Conservation (phyloP, 2,888 invertebrate species). For the Gryllus longicercus region DNA sequence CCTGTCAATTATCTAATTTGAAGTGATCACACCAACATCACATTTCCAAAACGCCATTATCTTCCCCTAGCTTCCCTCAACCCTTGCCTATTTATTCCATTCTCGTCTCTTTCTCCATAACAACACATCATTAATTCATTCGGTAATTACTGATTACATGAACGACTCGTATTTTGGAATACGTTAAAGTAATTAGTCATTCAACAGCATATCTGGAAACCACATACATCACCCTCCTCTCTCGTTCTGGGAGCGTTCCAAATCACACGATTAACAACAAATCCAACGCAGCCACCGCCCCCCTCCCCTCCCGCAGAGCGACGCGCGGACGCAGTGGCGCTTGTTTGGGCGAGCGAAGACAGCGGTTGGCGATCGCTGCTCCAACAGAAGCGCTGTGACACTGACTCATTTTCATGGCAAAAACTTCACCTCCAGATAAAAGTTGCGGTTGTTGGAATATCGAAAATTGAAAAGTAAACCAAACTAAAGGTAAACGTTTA, state of each 20-base stretch:
- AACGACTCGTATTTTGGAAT: background rate
- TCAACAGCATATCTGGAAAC: slow-evolving; percentile 1
- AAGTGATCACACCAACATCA: background rate
- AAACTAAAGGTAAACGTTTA: too few species aligned
- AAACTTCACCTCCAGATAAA: too few species aligned
- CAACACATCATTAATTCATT: slow-evolving; percentile 11
- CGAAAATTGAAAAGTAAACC: too few species aligned
- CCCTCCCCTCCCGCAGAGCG: too few species aligned
- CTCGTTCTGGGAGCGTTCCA: background rate
- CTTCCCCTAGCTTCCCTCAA: background rate
- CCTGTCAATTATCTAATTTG: slow-evolving; percentile 6
- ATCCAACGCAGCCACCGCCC: background rate
- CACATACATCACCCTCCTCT: background rate
- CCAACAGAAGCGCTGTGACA: too few species aligned
- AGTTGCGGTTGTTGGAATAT: too few species aligned
- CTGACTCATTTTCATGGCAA: too few species aligned
- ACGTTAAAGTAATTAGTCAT: slow-evolving; percentile 17
- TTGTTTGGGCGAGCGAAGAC: too few species aligned
- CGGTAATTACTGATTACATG: slow-evolving; percentile 17
- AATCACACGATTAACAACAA: slow-evolving; percentile 17
- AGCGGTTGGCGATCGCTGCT: too few species aligned
- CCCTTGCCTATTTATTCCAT: background rate
- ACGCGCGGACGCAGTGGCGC: too few species aligned
- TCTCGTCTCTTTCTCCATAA: background rate
- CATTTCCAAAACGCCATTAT: background rate